phyloP scores from a whole-genome alignment of 2,113 vertebrate species.

The Choloepus hoffmanni region DNA sequence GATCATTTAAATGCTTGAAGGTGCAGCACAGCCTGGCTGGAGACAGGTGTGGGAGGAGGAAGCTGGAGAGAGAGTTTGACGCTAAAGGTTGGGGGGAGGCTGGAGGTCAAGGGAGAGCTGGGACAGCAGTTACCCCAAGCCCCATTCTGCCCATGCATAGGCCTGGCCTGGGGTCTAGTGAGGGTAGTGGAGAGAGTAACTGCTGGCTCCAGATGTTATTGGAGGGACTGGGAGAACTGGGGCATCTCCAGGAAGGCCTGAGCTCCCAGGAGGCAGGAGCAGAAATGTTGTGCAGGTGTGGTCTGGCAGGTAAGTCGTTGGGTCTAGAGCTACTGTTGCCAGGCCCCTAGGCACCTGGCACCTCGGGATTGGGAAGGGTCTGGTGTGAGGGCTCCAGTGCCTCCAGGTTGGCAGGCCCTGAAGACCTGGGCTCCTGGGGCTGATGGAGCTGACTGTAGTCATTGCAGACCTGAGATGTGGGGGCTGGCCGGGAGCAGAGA shows the following conservation, averaged over 20 bases:
- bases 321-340: background rate
- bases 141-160: background rate
- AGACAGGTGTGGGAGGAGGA: background rate
- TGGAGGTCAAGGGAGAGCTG: background rate
- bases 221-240: background rate
- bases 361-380: background rate
- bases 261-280: background rate
- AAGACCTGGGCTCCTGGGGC: background rate
- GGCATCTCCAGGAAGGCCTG: background rate
- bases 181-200: background rate
- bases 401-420: background rate
- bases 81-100: background rate
- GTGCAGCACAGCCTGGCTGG: background rate
- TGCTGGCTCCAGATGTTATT: background rate
- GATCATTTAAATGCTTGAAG: fast-evolving
- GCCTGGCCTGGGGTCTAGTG: background rate
- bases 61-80: background rate
- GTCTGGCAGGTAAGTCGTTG: background rate
- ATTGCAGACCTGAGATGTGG: background rate
- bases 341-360: background rate
- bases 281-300: background rate
- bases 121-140: background rate
- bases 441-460: background rate
- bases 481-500: background rate
- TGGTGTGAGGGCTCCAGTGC: background rate